Evolutionary conservation across 2,797 vertebrate species (phyloP), one percentile per base, ranked within the genome.

Genomic region (Cephalopachus bancanus): DNA sequence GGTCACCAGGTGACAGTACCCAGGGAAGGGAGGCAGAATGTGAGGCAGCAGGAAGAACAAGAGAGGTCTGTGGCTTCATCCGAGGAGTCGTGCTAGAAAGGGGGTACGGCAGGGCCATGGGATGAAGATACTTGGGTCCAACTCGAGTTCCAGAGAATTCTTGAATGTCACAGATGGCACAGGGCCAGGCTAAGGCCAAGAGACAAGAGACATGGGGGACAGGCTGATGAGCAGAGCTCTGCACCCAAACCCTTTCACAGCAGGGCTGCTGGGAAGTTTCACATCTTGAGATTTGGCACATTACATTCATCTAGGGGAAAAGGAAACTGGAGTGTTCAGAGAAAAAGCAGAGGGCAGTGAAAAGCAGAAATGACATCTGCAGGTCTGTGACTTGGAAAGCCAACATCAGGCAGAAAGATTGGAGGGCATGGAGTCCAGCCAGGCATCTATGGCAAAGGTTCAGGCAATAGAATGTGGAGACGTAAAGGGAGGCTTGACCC

Each of bases 341-440:
- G 69, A 24, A 19, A 44, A 30, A 51, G 19, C 26, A 49, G 30
- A 7, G 55, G 49, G 72, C 14, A 44, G 65, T 86, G 76, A 22
- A 94, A 86, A 87, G 8, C 33, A 91, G 44, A 37, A 75, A 37
- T 62, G 67, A 57, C 51, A 71, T 14, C 2, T n/a, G n/a, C 15
- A 83, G 49, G 33, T 74, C 14, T 69, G 53, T 64, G n/a, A 86
- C 76, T 92, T 51, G 79, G 65, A 88, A 94, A 84, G 49, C 22
- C 22, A 74, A 17, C 67, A 15, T 51, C 49, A 26, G 12, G 57
- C 86, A 89, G 75, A 69, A 93, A 64, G 44, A 83, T 57, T 28
- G 51, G 57, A 74, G 65, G 65, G 20, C 12, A 7, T 1, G 1
- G 28, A 80, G 55, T 67, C 16, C 60, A 65, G 9, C 28, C n/a